Percentiles rank a stretch among this genome's conserved stretches.
These are phyloP conservation scores for Tinea pellionella DNA, from an alignment of 2,888 invertebrate species.

Conservation along the genomic window DNA sequence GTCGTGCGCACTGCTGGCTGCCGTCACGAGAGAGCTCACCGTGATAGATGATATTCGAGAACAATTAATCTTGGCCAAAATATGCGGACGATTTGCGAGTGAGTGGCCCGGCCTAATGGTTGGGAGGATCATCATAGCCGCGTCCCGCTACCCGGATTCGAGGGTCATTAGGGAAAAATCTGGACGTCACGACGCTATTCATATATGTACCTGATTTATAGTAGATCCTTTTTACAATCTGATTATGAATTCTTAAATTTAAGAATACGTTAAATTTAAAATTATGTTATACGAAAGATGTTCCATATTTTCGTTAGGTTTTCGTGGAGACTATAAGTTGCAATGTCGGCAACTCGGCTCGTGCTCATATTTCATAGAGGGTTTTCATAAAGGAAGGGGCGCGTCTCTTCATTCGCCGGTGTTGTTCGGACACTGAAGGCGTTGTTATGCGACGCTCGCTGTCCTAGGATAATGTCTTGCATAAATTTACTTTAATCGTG, in stretches of 20 bases:
- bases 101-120: slow-evolving; percentile 67
- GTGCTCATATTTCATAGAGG: slow-evolving; percentile 54
- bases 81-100: slow-evolving; percentile 69
- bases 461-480: slow-evolving; percentile 64
- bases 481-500: slow-evolving; percentile 63
- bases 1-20: slow-evolving; percentile 61
- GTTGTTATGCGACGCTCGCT: slow-evolving; percentile 59
- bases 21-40: slow-evolving; percentile 62
- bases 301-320: background rate
- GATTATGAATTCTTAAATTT: background rate
- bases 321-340: slow-evolving; percentile 46
- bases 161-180: slow-evolving; percentile 54
- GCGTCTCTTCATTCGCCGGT: slow-evolving; percentile 24
- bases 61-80: slow-evolving; percentile 69
- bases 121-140: slow-evolving; percentile 59
- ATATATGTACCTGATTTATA: background rate
- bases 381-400: slow-evolving; percentile 54
- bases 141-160: slow-evolving; percentile 36
- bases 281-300: background rate
- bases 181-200: slow-evolving; percentile 6
- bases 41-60: slow-evolving; percentile 70
- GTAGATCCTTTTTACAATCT: no score
- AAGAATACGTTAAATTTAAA: background rate
- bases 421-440: slow-evolving; percentile 58
- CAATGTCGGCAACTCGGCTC: slow-evolving; percentile 27